Base-by-base conservation (phyloP, 2,888 invertebrate genomes). In the Eremobia ochroleuca region DNA sequence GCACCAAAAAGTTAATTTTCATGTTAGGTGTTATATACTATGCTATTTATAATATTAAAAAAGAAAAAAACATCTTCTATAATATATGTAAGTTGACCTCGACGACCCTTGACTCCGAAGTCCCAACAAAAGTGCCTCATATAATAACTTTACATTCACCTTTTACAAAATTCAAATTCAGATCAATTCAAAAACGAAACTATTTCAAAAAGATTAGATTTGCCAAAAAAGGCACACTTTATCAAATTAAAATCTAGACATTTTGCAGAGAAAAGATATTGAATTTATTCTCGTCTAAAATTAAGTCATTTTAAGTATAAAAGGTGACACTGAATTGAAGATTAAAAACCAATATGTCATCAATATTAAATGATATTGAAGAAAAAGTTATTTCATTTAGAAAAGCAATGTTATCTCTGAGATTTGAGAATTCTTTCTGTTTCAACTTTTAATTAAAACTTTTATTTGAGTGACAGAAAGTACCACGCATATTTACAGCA, bases 371-470 rank as follows among this genome's bases (percentile, higher is more conserved):
- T 61, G 43, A 65, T 68, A 72, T 65, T 40, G 8, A 34, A 64
- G 34, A 28, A 73, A 80, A 73, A 73, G 55, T 74, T 58, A 37
- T 65, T 81, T 73, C 49, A 83, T 77, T 81, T 77, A 21, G 25
- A 55, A 5, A 55, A 37, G n/a, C 18, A 46, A 69, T 52, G 46
- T 73, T 67, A 83, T 70, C 52, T 70, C 5, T 15, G 21, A 31
- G 66, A 75, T 49, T 77, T 49, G 37, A 21, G 55, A 75, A 77
- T 81, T 72, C 65, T 65, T 52, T 80, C 58, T 55, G 25, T 73
- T 59, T 61, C 0, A 61, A 67, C 43, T 65, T 84, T 78, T 69
- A 78, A 78, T 82, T 65, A 68, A 81, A 85, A 76, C 31, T 64
- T 73, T 79, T n/a, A 37, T 65, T 62, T 58, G 37, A 78, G 25